Conservation (phyloP, 2,888 invertebrate species). For the Lepidocyrtinus sp. region DNA sequence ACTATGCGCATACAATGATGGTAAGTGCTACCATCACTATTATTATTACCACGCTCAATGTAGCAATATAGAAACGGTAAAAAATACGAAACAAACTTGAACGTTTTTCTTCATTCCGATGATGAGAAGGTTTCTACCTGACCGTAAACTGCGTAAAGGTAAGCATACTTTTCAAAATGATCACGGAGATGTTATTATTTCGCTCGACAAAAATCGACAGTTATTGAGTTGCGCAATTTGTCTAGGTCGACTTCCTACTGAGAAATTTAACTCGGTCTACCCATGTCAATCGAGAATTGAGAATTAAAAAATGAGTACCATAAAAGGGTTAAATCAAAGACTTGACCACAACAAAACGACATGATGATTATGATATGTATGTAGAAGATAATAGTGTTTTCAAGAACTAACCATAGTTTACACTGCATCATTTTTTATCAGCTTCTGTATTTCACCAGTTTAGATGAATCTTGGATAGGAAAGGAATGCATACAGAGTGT, state of each 20-base stretch:
- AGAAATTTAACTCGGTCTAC: constrained; percentile 44
- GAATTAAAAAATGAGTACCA: constrained; percentile 10
- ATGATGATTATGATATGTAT: constrained; percentile 9
- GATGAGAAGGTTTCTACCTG: too few relatives aligned
- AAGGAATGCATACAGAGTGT: neutral
- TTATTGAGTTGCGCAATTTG: constrained; percentile 62
- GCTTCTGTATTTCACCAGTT: constrained; percentile 31
- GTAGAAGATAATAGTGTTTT: neutral
- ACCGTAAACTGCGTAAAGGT: too few relatives aligned
- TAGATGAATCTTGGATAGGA: constrained; percentile 19
- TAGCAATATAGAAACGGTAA: too few relatives aligned
- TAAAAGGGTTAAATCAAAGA: constrained; percentile 9
- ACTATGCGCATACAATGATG: too few relatives aligned
- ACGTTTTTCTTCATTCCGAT: too few relatives aligned
- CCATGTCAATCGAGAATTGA: constrained; percentile 1
- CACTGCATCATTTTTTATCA: neutral
- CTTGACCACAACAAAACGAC: constrained; percentile 14
- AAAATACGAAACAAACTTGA: too few relatives aligned
- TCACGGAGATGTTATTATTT: too few relatives aligned
- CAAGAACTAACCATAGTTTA: neutral
- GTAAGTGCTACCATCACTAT: too few relatives aligned
- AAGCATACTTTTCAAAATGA: too few relatives aligned
- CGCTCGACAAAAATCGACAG: constrained; percentile 45
- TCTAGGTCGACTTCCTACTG: constrained; percentile 60
- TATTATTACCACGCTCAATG: too few relatives aligned